Evolutionary conservation across 2,113 vertebrate species (phyloP), one percentile per base, ranked within the genome.

Genomic region (Oreotrochilus melanogaster): DNA sequence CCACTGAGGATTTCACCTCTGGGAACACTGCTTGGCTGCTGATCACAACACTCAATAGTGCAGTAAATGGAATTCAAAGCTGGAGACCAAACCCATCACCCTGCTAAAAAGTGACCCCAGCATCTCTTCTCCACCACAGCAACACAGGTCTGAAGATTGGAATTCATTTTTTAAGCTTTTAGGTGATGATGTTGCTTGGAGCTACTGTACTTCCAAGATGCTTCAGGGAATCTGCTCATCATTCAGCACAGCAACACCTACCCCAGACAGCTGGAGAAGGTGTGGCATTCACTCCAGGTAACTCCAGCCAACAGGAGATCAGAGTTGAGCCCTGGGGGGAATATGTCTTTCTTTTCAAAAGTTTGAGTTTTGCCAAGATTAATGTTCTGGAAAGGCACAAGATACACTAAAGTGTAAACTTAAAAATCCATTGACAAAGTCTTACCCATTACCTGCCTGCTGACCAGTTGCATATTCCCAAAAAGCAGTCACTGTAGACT

Each of bases 191-290:
- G 75, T 60, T 82, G 27, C 88, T 35, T 17, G 17, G 54, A 79
- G 35, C n/a, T 27, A 6, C 57, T 35, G 19, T 57, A 65, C 53
- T 21, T 58, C 61, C 7, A 30, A 64, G 62, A 9, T 6, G 58
- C 58, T 88, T 35, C 58, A 42, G 42, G 78, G 54, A 47, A 86
- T 14, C 27, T 69, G 79, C 72, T 95, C 89, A 42, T 57, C 79
- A 30, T 18, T 79, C 75, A 79, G 62, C 50, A 51, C 75, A 69
- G 45, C 82, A 57, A 14, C 67, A 35, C 62, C 50, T 37, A 71
- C 39, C 39, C 18, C 1, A 69, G 33, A 22, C 43, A 73, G 17
- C 8, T 15, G 21, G 16, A 33, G 72, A 19, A 65, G 88, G 47
- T 19, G 47, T 13, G 57, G 57, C 2, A 0, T 19, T 12, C 2